These are phyloP conservation scores for Aphaenogaster rudis DNA, from an alignment of 1,140 invertebrate genomes.

Conservation along the genomic window DNA sequence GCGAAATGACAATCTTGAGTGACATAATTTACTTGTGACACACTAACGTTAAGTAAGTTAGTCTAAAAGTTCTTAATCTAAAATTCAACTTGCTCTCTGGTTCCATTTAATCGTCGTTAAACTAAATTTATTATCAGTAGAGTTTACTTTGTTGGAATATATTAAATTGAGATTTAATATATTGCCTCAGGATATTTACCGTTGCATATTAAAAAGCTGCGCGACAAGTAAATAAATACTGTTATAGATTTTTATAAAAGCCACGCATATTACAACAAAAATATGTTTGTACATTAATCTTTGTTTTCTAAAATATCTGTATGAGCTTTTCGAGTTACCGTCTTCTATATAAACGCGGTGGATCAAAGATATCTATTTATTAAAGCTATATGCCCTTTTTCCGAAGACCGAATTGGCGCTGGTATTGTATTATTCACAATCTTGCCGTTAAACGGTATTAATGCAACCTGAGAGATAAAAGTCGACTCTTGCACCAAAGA, in stretches of 20 bases:
- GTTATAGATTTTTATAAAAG: not conserved
- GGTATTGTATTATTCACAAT: not conserved
- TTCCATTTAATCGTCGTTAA: not conserved
- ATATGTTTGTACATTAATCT: not conserved
- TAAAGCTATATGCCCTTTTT: not conserved
- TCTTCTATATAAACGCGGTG: not conserved
- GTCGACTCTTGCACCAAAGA: not conserved
- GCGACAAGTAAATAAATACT: not conserved
- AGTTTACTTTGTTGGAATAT: not conserved
- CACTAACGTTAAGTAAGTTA: slow-evolving; percentile 19
- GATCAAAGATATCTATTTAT: not conserved
- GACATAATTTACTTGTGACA: slow-evolving; percentile 10
- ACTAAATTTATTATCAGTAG: not conserved
- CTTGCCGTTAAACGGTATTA: not conserved
- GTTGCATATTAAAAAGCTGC: not conserved
- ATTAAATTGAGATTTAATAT: slow-evolving; percentile 5
- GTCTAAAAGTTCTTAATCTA: slow-evolving; percentile 6
- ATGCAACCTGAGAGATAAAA: not conserved
- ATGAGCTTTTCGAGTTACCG: not conserved
- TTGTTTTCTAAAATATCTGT: slow-evolving; percentile 1
- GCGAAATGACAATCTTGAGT: slow-evolving; percentile 17
- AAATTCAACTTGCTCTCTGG: not conserved
- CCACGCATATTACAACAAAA: not conserved
- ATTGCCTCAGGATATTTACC: not conserved
- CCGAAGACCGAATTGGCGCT: not conserved